These are phyloP conservation scores for Eulemur coronatus DNA, from an alignment of 2,797 vertebrate species.

Conservation along the genomic window DNA sequence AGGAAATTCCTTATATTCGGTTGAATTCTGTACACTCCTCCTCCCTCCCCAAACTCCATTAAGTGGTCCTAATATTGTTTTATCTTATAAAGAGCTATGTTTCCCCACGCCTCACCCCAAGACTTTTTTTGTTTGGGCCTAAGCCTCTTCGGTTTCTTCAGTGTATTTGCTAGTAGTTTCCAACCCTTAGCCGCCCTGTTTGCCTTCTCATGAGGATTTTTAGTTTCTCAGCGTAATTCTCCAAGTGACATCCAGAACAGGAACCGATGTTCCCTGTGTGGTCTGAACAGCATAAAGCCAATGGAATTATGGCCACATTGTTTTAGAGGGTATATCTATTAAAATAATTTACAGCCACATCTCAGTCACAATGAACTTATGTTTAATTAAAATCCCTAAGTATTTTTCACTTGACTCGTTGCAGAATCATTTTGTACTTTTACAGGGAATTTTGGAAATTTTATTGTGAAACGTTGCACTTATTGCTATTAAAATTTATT, in stretches of 20 bases:
- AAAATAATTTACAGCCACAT: not conserved
- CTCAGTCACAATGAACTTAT: not conserved
- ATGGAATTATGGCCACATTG: not conserved
- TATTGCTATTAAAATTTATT: not conserved
- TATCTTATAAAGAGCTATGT: not conserved
- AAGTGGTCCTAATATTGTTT: not conserved
- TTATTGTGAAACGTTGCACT: not conserved
- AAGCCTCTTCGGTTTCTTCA: not conserved
- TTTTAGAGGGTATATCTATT: not conserved
- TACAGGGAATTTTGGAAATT: not conserved
- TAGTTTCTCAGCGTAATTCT: not conserved
- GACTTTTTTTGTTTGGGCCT: not conserved
- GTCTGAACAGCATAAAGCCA: not conserved
- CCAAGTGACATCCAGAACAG: not conserved
- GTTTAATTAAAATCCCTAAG: not conserved
- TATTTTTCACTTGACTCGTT: not conserved
- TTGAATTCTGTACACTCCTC: not conserved
- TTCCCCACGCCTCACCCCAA: not conserved
- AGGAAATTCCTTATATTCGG: not conserved
- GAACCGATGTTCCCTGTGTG: not conserved
- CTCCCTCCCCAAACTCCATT: not conserved
- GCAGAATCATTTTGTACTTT: not conserved
- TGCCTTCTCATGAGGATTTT: slow-evolving; percentile 10
- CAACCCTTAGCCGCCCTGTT: not conserved
- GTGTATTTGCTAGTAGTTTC: not conserved